Percentiles rank a stretch among this genome's conserved stretches.
Conservation (phyloP, 2,888 invertebrate genomes). For the Athalia circularis region DNA sequence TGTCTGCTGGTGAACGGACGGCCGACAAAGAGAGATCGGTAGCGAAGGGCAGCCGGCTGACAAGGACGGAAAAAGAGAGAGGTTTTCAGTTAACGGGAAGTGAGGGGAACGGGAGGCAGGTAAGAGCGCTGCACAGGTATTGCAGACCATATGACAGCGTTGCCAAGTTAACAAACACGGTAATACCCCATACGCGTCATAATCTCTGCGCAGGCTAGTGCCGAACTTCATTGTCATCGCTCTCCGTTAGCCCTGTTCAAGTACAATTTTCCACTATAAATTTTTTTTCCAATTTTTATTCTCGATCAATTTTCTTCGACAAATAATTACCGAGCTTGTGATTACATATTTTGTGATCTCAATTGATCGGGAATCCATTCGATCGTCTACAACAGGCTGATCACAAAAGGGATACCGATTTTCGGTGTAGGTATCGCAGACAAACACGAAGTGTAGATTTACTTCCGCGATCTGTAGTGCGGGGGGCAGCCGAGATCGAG, state of each 20-base stretch:
- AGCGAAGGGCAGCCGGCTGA: constrained; percentile 13
- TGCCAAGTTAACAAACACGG: constrained; percentile 10
- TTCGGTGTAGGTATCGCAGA: too few species aligned
- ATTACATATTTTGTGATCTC: too few species aligned
- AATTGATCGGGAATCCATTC: too few species aligned
- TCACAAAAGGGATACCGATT: too few species aligned
- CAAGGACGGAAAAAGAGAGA: constrained; percentile 42
- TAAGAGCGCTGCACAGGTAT: constrained; percentile 14
- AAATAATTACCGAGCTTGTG: too few species aligned
- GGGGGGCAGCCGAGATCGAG: constrained; percentile 22
- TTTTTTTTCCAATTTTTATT: too few species aligned
- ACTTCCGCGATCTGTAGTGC: constrained; percentile 18
- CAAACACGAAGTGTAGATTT: too few species aligned
- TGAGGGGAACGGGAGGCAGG: constrained; percentile 15
- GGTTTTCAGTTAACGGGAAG: constrained; percentile 16
- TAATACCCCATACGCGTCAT: not conserved
- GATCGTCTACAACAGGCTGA: too few species aligned
- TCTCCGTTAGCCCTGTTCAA: not conserved
- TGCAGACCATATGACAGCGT: constrained; percentile 28
- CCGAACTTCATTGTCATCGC: not conserved
- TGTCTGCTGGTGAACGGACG: constrained; percentile 27
- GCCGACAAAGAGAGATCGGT: constrained; percentile 17
- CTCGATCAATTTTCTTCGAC: too few species aligned
- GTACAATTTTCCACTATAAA: too few species aligned
- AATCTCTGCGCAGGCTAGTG: not conserved